phyloP scores from a whole-genome alignment of 2,113 vertebrate genomes.

The Zingel zingel region DNA sequence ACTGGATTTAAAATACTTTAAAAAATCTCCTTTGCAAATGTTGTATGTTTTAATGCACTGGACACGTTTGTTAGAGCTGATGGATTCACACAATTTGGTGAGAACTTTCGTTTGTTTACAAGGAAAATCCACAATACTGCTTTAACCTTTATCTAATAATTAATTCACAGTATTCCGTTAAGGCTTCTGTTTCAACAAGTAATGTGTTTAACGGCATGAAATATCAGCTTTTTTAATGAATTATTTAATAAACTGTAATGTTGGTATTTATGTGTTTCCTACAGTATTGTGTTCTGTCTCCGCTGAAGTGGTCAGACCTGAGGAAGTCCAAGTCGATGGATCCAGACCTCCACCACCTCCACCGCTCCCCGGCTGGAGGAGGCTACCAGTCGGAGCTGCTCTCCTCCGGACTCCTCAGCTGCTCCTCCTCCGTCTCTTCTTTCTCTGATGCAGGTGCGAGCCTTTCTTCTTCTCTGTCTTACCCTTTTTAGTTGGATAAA shows the following conservation, averaged over 20 bases:
- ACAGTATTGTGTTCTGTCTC: conserved; percentile 93
- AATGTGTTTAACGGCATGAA: background rate
- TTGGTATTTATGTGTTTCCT: background rate
- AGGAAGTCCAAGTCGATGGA: conserved; percentile 89
- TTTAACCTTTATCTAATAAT: too few species aligned
- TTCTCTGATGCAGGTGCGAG: conserved; percentile 74
- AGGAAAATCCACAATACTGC: too few species aligned
- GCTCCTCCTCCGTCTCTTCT: conserved; percentile 81
- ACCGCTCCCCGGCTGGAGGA: conserved; percentile 80
- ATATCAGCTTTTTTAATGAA: background rate
- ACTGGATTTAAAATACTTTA: too few species aligned
- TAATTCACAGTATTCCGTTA: too few species aligned
- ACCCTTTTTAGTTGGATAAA: background rate
- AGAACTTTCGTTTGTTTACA: too few species aligned
- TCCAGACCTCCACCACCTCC: conserved; percentile 85
- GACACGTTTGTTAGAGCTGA: too few species aligned
- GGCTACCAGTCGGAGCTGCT: conserved; percentile 75
- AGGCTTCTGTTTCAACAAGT: too few species aligned
- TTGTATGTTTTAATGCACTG: too few species aligned
- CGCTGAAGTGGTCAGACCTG: conserved; percentile 91
- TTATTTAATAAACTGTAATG: background rate
- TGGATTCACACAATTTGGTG: too few species aligned
- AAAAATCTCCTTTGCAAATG: too few species aligned
- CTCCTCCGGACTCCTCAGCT: conserved; percentile 83
- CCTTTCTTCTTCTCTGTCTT: background rate